Evolutionary conservation across 2,888 invertebrate genomes (phyloP), one percentile per base, ranked within the genome.

Genomic region (Germaria angustata): DNA sequence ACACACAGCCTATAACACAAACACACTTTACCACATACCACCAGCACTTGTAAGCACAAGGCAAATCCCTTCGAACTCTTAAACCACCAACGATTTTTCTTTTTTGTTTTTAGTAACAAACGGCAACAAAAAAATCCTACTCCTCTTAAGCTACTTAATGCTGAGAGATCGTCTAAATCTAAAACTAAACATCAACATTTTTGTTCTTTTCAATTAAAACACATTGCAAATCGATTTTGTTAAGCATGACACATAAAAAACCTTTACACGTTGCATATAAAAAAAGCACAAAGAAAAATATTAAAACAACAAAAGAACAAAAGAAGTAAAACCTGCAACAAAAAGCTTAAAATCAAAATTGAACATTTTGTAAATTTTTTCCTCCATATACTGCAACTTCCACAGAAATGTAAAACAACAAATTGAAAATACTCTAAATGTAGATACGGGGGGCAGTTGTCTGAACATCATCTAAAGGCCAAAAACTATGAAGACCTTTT

Each of bases 181-280:
- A 71, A 72, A 76, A 73, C 57, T 73, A 59, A 66, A 80, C 79
- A 66, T 66, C 36, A 79, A 73, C 28, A 57, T 51, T 75, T 55
- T 63, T 71, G 32, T 81, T 55, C 49, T 84, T 84, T 85, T 89
- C 90, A 89, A 89, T 89, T 89, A 89, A 90, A 89, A 88, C 86
- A 88, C 90, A 89, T 88, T 88, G 86, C 90, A 87, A 89, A 89
- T 90, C 87, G 89, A 88, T 88, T 89, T 85, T 86, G 80, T 84
- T 86, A 87, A 86, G 85, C 86, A 82, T 82, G 79, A 79, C 79
- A 82, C 78, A 85, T 86, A 86, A 86, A 85, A 69, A 73, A 66
- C 34, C 28, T 65, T 59, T 63, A 61, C 61, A 71, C 44, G 51
- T 73, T 75, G 69, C 78, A 80, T 53, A 22, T 22, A 59, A 79